phyloP scores from a whole-genome alignment of 2,797 vertebrate species.

The Platalea minor region DNA sequence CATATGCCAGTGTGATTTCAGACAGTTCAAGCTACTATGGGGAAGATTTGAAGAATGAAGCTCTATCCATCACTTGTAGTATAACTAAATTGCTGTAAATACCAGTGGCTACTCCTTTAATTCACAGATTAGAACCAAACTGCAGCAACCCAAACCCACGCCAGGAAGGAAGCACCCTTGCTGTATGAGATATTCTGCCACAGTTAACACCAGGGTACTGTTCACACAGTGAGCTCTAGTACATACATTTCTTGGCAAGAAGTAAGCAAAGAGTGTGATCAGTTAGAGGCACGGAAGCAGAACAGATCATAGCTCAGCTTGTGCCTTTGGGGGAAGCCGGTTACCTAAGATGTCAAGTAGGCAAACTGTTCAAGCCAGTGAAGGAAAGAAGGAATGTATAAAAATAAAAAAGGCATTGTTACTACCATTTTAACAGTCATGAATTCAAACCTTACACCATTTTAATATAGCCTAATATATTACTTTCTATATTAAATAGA shows the following conservation, averaged over 20 bases:
- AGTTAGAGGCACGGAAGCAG: not conserved
- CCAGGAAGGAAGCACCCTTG: not conserved
- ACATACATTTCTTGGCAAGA: not conserved
- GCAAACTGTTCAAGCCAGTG: not conserved
- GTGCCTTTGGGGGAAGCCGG: not conserved
- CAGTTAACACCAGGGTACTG: not conserved
- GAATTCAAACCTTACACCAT: not conserved
- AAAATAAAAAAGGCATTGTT: not conserved
- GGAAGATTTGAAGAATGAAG: not conserved
- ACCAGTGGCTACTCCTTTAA: not conserved
- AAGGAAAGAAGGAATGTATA: not conserved
- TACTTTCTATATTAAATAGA: not conserved
- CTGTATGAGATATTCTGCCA: not conserved
- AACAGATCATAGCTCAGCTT: not conserved
- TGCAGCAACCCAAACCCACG: not conserved
- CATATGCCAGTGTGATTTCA: not conserved
- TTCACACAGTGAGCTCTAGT: not conserved
- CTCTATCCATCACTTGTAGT: not conserved
- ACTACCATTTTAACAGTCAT: not conserved
- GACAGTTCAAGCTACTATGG: not conserved
- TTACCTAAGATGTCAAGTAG: not conserved
- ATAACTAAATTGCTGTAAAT: not conserved
- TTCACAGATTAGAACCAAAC: not conserved
- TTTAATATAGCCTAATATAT: not conserved
- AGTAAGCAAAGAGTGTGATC: not conserved